These are phyloP conservation scores for Zaprionus ornatus DNA, from an alignment of 1,140 invertebrate genomes.

Conservation along the genomic window DNA sequence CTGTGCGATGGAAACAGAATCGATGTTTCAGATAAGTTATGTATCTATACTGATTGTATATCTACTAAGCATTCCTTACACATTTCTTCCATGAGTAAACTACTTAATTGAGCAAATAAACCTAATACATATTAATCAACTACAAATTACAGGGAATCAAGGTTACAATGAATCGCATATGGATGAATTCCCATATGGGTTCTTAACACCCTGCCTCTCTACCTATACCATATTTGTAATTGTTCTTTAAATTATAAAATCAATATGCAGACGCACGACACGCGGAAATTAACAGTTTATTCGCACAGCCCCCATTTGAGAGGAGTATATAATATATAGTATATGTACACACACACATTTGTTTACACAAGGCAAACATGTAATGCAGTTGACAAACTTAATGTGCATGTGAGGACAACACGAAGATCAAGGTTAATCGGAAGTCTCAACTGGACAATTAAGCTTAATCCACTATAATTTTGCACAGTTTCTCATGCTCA, in stretches of 20 bases:
- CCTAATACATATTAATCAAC: not conserved
- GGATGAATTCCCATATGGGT: constrained; percentile 2
- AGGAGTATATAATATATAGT: not conserved
- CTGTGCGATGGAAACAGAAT: not conserved
- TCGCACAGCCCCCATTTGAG: not conserved
- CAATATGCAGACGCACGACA: constrained; percentile 28
- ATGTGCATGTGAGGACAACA: constrained; percentile 1
- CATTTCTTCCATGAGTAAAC: not conserved
- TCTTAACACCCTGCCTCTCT: not conserved
- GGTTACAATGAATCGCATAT: constrained; percentile 8
- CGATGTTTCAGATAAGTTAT: not conserved
- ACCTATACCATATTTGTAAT: constrained; percentile 11
- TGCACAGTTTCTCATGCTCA: not conserved
- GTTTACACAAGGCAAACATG: constrained; percentile 26
- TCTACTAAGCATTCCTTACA: constrained; percentile 14
- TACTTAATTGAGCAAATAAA: not conserved
- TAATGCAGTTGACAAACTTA: not conserved
- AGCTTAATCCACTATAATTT: not conserved
- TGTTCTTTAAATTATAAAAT: constrained; percentile 44
- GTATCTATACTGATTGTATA: not conserved
- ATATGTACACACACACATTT: not conserved
- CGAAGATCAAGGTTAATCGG: not conserved
- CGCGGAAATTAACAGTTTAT: constrained; percentile 27
- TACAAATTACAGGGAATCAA: not conserved
- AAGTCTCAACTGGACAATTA: not conserved